Base-by-base conservation (phyloP, 1,140 invertebrate genomes). In the Brachionus plicatilis region DNA sequence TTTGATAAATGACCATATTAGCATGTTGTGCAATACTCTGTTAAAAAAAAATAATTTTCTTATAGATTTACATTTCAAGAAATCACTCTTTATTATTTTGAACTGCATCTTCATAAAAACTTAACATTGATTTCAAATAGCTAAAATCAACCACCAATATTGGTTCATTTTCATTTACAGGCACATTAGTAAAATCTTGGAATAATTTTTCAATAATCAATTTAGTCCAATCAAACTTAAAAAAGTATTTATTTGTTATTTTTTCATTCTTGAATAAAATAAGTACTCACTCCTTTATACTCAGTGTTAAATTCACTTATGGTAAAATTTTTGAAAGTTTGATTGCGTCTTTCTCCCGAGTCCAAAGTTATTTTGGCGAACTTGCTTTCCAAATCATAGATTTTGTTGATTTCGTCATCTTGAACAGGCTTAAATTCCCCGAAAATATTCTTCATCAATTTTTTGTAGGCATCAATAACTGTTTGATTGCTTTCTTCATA, bases 1-100 rank as follows among this genome's bases (percentile, higher is more conserved):
- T 82, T 68, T 60, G 11, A 82, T 27, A 65, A 82, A 82, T 43
- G 79, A 82, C 79, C 79, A 82, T 60, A 60, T 41, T 14, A 82
- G 12, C 43, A 68, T 37, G 41, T 82, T 82, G 41, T 65, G 53
- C 12, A 82, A 68, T 29, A 12, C 24, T 8, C 79, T 82, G 9
- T 41, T 2, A 4, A 72, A 65, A 82, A 82, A 37, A 37, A 37
- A 7, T 7, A 37, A 37, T 37, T 37, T 7, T 37, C 3, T 37
- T n/a, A 29, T 12, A 2, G 2, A 17, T 27, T 78, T 78, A 29
- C 4, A 7, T 56, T 43, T 78, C 37, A 20, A 78, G 24, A 33
- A 65, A 27, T 82, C 65, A 82, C 79, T 76, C 43, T 76, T 76
- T 76, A 50, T 76, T 29, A 37, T 76, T 76, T 53, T 24, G 7